phyloP scores from a whole-genome alignment of 2,113 vertebrate genomes.

The Eolophus roseicapilla region DNA sequence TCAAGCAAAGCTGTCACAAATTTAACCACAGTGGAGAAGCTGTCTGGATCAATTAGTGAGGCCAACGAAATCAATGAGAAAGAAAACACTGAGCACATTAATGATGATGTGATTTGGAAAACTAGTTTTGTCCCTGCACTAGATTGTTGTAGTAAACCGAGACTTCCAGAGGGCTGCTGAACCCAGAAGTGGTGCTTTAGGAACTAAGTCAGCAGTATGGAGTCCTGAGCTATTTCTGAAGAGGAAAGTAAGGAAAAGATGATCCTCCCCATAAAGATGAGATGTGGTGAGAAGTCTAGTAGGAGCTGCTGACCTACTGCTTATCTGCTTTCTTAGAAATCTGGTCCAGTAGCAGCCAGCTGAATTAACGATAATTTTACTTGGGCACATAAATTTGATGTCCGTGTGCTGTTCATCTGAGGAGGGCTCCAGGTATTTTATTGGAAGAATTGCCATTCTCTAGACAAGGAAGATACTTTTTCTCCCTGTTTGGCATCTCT shows the following conservation, averaged over 20 bases:
- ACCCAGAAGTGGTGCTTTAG: accelerated
- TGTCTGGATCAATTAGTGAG: neutral
- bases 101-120: neutral
- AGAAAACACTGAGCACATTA: neutral
- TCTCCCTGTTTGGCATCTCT: neutral
- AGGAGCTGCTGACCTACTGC: neutral
- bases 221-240: neutral
- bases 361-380: neutral
- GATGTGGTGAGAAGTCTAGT: neutral
- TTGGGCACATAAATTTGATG: neutral
- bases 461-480: neutral
- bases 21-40: neutral
- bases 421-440: neutral
- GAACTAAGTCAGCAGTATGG: neutral
- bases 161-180: neutral
- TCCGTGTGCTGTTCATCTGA: neutral
- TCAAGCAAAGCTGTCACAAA: neutral
- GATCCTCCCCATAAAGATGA: neutral
- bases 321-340: neutral
- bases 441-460: accelerated
- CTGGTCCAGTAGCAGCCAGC: neutral
- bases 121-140: neutral
- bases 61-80: neutral
- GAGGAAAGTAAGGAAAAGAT: neutral
- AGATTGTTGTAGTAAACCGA: neutral